Percentiles rank a stretch among this genome's conserved stretches.
Evolutionary conservation across 1,140 invertebrate species (phyloP).

Genomic region (Protaetia brevitarsis): DNA sequence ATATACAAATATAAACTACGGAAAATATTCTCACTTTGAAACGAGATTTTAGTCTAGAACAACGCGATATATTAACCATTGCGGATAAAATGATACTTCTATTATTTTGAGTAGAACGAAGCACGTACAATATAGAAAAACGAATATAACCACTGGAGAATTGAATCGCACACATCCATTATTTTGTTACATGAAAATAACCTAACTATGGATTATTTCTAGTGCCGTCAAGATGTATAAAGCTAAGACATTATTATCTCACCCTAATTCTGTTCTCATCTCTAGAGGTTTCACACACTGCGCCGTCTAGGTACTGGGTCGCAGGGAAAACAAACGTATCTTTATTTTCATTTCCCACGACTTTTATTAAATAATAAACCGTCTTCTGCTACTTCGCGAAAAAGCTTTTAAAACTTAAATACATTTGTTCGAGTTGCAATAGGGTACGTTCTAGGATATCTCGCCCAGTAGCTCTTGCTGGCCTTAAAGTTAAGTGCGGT

Average conservation of each 20-base stretch:
- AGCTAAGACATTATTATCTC: neutral
- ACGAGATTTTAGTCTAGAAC: too few species aligned
- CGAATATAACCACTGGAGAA: too few species aligned
- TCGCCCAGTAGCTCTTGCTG: neutral
- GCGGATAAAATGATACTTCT: too few species aligned
- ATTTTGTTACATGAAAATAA: neutral
- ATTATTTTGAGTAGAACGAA: too few species aligned
- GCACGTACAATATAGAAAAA: too few species aligned
- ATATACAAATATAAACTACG: too few species aligned
- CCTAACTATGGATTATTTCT: neutral
- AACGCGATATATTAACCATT: too few species aligned
- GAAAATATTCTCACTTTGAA: too few species aligned
- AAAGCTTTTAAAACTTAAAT: conserved; percentile 17
- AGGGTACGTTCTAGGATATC: too few species aligned
- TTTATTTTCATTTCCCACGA: conserved; percentile 12
- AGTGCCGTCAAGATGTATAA: neutral
- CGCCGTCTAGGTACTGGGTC: neutral
- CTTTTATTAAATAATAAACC: conserved; percentile 19
- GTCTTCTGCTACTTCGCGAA: neutral
- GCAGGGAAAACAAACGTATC: neutral
- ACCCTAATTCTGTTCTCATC: conserved; percentile 1
- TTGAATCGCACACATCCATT: too few species aligned
- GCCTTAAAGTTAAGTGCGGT: neutral
- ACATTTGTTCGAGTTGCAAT: neutral
- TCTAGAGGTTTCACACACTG: neutral